phyloP scores from a whole-genome alignment of 2,113 vertebrate species.

The Corythornis madagascariensis region DNA sequence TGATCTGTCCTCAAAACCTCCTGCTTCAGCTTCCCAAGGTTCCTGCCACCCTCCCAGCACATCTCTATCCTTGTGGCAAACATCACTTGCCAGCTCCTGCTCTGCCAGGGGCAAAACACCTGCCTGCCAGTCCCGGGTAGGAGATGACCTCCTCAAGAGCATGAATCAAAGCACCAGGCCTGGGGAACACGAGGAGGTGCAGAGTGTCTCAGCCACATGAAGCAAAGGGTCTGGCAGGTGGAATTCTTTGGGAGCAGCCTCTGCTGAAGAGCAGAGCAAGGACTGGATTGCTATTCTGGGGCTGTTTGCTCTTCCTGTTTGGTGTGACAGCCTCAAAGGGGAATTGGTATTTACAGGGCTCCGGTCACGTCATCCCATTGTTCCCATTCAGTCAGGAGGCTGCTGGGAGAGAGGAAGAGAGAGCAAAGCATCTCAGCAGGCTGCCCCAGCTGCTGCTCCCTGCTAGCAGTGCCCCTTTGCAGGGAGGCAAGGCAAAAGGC shows the following conservation, averaged over 20 bases:
- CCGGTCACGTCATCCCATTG: conserved; percentile 21
- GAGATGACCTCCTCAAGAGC: accelerated
- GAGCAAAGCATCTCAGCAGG: conserved; percentile 5
- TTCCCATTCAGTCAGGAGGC: background rate
- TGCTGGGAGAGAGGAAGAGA: background rate
- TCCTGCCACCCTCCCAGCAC: accelerated
- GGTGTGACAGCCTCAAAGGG: background rate
- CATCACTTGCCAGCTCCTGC: background rate
- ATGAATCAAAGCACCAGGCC: accelerated
- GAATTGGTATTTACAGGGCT: background rate
- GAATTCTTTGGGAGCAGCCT: background rate
- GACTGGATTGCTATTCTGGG: background rate
- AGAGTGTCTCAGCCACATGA: accelerated
- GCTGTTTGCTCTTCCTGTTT: background rate
- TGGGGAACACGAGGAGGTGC: background rate
- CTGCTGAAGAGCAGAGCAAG: background rate
- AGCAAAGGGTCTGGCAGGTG: background rate
- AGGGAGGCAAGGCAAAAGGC: background rate
- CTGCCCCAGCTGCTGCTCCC: background rate
- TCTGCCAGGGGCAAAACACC: background rate
- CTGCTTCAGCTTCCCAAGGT: background rate
- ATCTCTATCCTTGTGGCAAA: background rate
- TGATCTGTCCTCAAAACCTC: background rate
- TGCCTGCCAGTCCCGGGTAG: background rate
- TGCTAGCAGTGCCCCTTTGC: background rate